Evolutionary conservation across 2,797 vertebrate species (phyloP), one percentile per base, ranked within the genome.

Genomic region (Cyprinella venusta): DNA sequence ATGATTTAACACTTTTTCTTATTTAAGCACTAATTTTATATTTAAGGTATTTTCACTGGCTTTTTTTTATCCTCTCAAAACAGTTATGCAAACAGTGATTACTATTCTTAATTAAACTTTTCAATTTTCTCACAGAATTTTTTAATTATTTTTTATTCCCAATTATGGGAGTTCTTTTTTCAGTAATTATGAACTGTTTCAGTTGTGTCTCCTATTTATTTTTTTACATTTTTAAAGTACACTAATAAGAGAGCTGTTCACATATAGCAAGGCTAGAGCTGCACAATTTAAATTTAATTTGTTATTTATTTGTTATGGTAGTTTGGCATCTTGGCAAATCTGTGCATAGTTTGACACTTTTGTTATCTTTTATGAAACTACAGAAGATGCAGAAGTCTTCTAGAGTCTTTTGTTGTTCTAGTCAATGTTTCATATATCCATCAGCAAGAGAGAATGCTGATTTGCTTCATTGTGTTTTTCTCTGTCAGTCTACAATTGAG

Each of bases 401-500:
- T 1, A 21, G 8, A 42, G 68, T 45, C 21, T 26, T n/a, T 45
- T 71, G 68, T 48, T 26, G 8, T 24, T 70, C 40, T 48, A 26
- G n/a, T n/a, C n/a, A n/a, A n/a, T 18, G 26, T 72, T 33, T 40
- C 4, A 26, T 61, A 16, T 61, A n/a, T 42, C 6, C 12, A 48
- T 30, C 6, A 24, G 24, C 8, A 63, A 45, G n/a, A 18, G 38
- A 30, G 21, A 4, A 48, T 52, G 56, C 56, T 50, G 26, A 38
- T 69, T 38, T 26, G 38, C 52, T 61, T 21, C 50, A 12, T 63
- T 85, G 5, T 83, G 6, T 45, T 69, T 63, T 16, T 80, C 12
- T 76, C 50, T 87, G 45, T 54, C 69, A 88, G 86, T 42, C 33
- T 88, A 36, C 82, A 84, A 65, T 91, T 96, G 86, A 95, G 94